Evolutionary conservation across 2,888 invertebrate species (phyloP), one percentile per base, ranked within the genome.

Genomic region (Bimastos eiseni): DNA sequence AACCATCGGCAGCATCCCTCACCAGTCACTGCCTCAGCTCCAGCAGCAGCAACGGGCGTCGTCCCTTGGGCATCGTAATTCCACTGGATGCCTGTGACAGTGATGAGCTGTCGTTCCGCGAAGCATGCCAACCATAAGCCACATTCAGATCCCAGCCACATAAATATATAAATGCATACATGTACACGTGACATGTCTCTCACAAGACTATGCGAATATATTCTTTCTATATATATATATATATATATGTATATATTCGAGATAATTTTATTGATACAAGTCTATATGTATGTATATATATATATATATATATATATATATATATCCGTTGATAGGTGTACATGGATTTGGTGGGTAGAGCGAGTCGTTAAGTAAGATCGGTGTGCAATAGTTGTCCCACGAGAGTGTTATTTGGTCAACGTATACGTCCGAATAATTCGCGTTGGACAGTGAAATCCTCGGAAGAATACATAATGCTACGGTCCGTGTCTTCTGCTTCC

Each of bases 11-110:
- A 30, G 30, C 70, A 70, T 49, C 49, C 21, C 49, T 49, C 49
- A 24, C 49, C 49, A 49, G 24, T 24, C 5, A 13, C 38, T 8
- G 38, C 38, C 38, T 38, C 41, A 41, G 49, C 49, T 1, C 4
- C 49, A 70, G 70, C 70, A n/a, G 70, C 70, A n/a, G 70, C 70
- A 70, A 13, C 70, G 30, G 70, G 70, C 30, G 30, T 30, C 70
- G 70, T n/a, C 70, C 70, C 70, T n/a, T 70, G 70, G 70, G 70
- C 70, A 70, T 70, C 70, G n/a, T 70, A 70, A 70, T 70, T 70
- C 70, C 70, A 70, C n/a, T 70, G 24, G 70, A 70, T 70, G 70
- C n/a, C 70, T 70, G 11, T 70, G 70, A 70, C 70, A 70, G n/a
- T 70, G 70, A 70, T 70, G 70, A 70, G 70, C 70, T 70, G 70